phyloP scores from a whole-genome alignment of 2,888 invertebrate genomes.

The Latheticus oryzae region DNA sequence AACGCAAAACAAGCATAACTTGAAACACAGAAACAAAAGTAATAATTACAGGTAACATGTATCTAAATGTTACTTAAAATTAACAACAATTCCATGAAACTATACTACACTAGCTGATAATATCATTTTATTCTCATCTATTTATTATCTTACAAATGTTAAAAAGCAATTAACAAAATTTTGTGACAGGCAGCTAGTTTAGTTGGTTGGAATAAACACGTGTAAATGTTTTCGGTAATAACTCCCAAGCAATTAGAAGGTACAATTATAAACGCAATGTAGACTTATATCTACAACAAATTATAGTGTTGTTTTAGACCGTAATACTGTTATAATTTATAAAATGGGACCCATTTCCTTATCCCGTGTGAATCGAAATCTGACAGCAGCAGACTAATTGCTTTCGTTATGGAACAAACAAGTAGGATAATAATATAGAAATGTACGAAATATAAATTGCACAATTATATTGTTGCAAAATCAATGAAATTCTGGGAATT shows the following conservation, averaged over 20 bases:
- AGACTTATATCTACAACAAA: slow-evolving; percentile 35
- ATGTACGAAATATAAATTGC: no score
- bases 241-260: slow-evolving; percentile 37
- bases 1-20: slow-evolving; percentile 48
- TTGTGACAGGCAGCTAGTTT: slow-evolving; percentile 40
- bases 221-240: slow-evolving; percentile 42
- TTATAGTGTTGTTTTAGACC: slow-evolving; percentile 36
- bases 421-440: background rate
- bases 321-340: slow-evolving; percentile 23
- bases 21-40: slow-evolving; percentile 49
- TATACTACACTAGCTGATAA: slow-evolving; percentile 50
- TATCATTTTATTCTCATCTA: slow-evolving; percentile 52
- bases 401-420: background rate
- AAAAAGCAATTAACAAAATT: slow-evolving; percentile 48
- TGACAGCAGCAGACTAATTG: slow-evolving; percentile 4
- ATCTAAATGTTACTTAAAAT: slow-evolving; percentile 53
- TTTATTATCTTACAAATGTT: slow-evolving; percentile 52
- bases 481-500: no score
- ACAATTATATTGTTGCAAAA: no score
- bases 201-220: slow-evolving; percentile 38
- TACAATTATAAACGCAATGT: slow-evolving; percentile 31
- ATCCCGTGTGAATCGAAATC: slow-evolving; percentile 24
- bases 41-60: slow-evolving; percentile 56
- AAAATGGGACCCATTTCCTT: background rate
- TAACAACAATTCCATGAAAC: slow-evolving; percentile 56